A percentile compares a stretch with the other conserved stretches of the same genome.
Conservation (phyloP, 2,113 vertebrate genomes). For the Bubalus kerabau region DNA sequence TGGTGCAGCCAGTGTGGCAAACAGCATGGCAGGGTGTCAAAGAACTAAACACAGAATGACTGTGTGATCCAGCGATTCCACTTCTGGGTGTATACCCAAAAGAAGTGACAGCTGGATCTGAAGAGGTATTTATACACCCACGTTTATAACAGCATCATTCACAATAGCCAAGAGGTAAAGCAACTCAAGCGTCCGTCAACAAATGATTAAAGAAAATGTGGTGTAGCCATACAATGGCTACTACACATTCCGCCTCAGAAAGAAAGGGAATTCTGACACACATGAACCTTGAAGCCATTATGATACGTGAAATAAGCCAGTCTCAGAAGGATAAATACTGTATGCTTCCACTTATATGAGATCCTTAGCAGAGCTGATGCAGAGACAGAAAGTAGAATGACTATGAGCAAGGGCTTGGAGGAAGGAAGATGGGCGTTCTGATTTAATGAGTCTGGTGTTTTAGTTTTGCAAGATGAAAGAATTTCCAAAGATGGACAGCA, state of each 20-base stretch:
- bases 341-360: background rate
- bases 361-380: no score
- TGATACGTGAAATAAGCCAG: background rate
- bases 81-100: background rate
- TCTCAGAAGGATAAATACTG: background rate
- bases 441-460: background rate
- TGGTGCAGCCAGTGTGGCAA: background rate
- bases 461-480: background rate
- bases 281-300: background rate
- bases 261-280: background rate
- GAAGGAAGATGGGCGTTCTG: fast-evolving
- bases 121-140: background rate
- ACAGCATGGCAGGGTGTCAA: fast-evolving
- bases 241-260: background rate
- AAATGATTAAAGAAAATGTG: background rate
- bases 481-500: background rate
- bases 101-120: background rate
- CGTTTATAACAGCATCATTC: background rate
- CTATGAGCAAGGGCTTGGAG: background rate
- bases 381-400: background rate
- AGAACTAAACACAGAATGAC: background rate
- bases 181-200: background rate
- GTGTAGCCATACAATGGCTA: fast-evolving
- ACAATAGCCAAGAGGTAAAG: background rate
- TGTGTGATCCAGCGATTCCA: background rate